These are phyloP conservation scores for Drosophila mayaguana DNA, from an alignment of 2,888 invertebrate species.

Conservation along the genomic window DNA sequence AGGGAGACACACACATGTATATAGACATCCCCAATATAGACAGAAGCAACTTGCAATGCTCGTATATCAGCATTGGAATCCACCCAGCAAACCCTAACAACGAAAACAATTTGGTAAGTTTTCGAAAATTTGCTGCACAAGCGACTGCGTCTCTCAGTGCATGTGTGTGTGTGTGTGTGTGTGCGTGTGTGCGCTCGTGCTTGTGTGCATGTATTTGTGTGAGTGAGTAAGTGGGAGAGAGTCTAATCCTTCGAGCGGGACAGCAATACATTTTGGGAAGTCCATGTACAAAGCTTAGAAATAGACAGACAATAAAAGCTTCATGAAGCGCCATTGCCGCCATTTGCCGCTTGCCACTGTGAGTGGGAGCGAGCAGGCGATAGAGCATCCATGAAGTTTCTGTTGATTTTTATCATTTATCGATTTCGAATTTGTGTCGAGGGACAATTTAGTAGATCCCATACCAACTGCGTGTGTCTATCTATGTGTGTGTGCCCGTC, in stretches of 20 bases:
- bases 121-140: conserved; percentile 78
- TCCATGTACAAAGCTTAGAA: conserved; percentile 81
- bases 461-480: conserved; percentile 8
- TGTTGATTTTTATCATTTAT: conserved; percentile 84
- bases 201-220: conserved; percentile 20
- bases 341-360: conserved; percentile 57
- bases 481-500: conserved; percentile 20
- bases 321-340: conserved; percentile 77
- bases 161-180: conserved; percentile 24
- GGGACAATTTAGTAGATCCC: conserved; percentile 77
- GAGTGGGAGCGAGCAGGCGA: conserved; percentile 57
- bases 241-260: conserved; percentile 71
- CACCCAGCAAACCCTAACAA: conserved; percentile 79
- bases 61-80: conserved; percentile 80
- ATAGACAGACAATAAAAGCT: conserved; percentile 82
- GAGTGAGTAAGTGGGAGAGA: conserved; percentile 39
- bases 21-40: conserved; percentile 58
- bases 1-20: conserved; percentile 32
- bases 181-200: conserved; percentile 24
- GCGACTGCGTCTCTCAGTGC: conserved; percentile 25
- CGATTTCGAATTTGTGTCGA: conserved; percentile 84
- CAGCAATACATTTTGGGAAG: conserved; percentile 67
- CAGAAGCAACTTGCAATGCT: conserved; percentile 58
- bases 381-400: conserved; percentile 78
- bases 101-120: conserved; percentile 82